Evolutionary conservation across 2,888 invertebrate genomes (phyloP).

Genomic region (Cryptophagus acutangulus): DNA sequence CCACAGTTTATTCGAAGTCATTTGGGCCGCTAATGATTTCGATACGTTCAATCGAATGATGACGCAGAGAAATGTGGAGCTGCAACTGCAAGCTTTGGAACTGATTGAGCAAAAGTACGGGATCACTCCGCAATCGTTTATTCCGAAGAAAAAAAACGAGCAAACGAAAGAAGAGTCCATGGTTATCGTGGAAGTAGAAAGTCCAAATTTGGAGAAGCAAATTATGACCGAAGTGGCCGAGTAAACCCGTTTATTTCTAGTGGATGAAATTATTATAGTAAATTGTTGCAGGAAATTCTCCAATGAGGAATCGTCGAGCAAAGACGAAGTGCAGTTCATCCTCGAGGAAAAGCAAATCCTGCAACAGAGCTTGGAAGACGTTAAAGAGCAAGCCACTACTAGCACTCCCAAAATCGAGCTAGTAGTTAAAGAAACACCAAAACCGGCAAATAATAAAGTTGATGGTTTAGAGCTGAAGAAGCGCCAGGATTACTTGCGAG

Average conservation of each 20-base stretch:
- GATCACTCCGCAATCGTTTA: constrained; percentile 59
- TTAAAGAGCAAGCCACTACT: constrained; percentile 14
- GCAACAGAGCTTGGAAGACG: constrained; percentile 39
- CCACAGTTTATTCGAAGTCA: constrained; percentile 65
- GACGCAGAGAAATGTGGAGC: constrained; percentile 86
- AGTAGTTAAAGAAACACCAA: not conserved
- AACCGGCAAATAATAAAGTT: constrained; percentile 36
- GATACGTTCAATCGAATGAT: constrained; percentile 87
- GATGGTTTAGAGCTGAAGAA: constrained; percentile 63
- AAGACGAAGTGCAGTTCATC: constrained; percentile 35
- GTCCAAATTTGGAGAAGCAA: constrained; percentile 40
- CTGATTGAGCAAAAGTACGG: constrained; percentile 75
- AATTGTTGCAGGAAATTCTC: constrained; percentile 38
- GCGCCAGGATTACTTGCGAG: constrained; percentile 79
- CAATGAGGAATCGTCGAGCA: constrained; percentile 32
- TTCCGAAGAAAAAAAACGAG: constrained; percentile 48
- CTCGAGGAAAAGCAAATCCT: constrained; percentile 43
- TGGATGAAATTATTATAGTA: not conserved
- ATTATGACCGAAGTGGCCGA: constrained; percentile 48
- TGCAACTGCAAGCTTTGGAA: constrained; percentile 84
- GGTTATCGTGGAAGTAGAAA: constrained; percentile 37
- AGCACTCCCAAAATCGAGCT: not conserved
- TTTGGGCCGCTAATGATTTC: constrained; percentile 91
- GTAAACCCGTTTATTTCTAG: no score
- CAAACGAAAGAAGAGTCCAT: constrained; percentile 14